Base-by-base conservation (phyloP, 2,888 invertebrate species). In the Podotricha telesiphe region DNA sequence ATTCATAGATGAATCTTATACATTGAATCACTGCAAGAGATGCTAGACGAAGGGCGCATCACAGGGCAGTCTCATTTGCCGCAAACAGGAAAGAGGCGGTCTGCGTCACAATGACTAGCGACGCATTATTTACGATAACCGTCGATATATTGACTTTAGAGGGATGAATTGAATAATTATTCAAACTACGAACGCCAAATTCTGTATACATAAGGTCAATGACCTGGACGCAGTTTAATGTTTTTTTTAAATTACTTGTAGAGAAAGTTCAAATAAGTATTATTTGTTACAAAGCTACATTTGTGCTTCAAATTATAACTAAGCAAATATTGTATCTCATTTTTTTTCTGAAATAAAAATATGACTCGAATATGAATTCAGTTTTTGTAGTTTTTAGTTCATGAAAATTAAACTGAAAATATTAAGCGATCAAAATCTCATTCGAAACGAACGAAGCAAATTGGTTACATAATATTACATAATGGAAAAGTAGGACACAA, bases 31-130 rank as follows among this genome's bases (percentile, higher is more conserved):
- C 62, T n/a, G 40, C 53, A 19, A 51, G 40, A 62, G 69, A 17
- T 62, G 48, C 45, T 59, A 51, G 53, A 48, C 76, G 75, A 77
- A 83, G 83, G 84, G 83, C 74, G 78, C 80, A 83, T 81, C 82
- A 78, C 74, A 71, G 77, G 75, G 75, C 81, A 81, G 82, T 84
- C 86, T 90, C 89, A 90, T 91, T 91, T 86, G 80, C 84, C 81
- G 78, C 77, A 81, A 86, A 92, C 91, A 92, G 72, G 79, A 84
- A 90, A 91, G 83, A 89, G 91, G 92, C 91, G 91, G 88, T 74
- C 71, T 86, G 79, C 79, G 84, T 82, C 86, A 82, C 78, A 72
- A 73, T 72, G 76, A 73, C 76, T 76, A 71, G 76, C 79, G 78
- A 77, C 77, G 77, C 75, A 80, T 80, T 82, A 87, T 87, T 88